Conservation (phyloP, 2,113 vertebrate genomes). For the Lagopus leucura region DNA sequence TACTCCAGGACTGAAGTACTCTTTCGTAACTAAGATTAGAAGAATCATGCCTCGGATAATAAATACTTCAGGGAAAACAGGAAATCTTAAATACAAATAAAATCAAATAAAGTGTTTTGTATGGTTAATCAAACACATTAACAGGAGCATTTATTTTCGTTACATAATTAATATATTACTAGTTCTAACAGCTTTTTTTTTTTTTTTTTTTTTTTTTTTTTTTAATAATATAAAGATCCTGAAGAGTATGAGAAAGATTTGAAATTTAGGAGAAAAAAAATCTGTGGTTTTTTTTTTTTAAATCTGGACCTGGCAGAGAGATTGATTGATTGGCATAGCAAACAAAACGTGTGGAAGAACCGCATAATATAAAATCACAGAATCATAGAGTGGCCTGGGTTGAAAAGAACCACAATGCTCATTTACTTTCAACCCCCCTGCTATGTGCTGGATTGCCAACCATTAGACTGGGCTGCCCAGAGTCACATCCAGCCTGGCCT, state of each 20-base stretch:
- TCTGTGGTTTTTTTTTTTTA: not conserved
- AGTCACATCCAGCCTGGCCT: no score
- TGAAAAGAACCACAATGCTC: no score
- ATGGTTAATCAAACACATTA: conserved; percentile 70
- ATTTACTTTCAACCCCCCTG: no score
- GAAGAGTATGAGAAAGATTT: conserved; percentile 21
- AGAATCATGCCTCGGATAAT: conserved; percentile 54
- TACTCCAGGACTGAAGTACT: conserved; percentile 27
- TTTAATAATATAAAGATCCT: not conserved
- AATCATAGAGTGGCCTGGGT: no score
- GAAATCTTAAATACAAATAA: conserved; percentile 72
- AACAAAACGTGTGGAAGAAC: not conserved
- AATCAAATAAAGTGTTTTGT: conserved; percentile 66
- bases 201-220: not conserved
- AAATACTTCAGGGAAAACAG: conserved; percentile 73
- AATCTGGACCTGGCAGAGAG: not conserved
- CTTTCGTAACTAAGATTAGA: conserved; percentile 58
- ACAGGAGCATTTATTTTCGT: conserved; percentile 62
- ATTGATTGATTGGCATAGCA: not conserved
- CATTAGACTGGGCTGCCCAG: no score
- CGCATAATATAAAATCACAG: not conserved
- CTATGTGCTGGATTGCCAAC: no score
- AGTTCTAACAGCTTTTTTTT: not conserved
- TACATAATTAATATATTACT: conserved; percentile 59
- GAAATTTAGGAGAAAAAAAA: conserved; percentile 26